Evolutionary conservation across 1,140 invertebrate genomes (phyloP), one percentile per base, ranked within the genome.

Genomic region (Brachionus asplanchnoidis): DNA sequence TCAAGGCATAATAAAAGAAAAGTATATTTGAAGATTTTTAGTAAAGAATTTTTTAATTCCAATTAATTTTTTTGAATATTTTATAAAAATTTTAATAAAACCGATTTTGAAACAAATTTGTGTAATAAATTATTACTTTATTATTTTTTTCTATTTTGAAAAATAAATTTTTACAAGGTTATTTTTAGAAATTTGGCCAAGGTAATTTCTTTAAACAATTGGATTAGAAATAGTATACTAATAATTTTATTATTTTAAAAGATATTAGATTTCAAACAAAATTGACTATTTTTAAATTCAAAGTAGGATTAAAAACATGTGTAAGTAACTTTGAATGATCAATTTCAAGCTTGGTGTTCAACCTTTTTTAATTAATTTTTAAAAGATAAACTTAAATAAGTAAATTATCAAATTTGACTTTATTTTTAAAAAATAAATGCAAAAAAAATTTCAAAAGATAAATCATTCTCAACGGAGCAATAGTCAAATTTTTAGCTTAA

Each of bases 1-100:
- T 85, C 95, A 97, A 90, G 94, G 94, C 84, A 90, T 97, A 60
- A 96, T 97, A 86, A 94, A 95, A 88, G 95, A 96, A 50, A 80
- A 80, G 40, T 80, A 36, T 60, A 60, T 60, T 8, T 60, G 17
- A 60, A 60, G 53, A 5, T 23, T 60, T 60, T 60, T 60, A 60
- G 53, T 60, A 20, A 9, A 60, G 17, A 26, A 60, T 60, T 60
- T 60, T 60, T 60, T 60, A 36, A 60, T 23, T 20, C 4, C n/a
- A 60, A 60, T 60, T 0, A 1, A 60, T 20, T 60, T 60, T 60
- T 60, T 60, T 60, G 53, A 60, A 20, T 60, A 20, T 60, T 60
- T 60, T 60, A 20, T 9, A 9, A 20, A 20, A 20, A 60, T 60
- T 60, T 60, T 60, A 20, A 60, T 20, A 60, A 23, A 23, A 60